These are phyloP conservation scores for Thripadectes ignobilis DNA, from an alignment of 2,797 vertebrate species.

Conservation along the genomic window DNA sequence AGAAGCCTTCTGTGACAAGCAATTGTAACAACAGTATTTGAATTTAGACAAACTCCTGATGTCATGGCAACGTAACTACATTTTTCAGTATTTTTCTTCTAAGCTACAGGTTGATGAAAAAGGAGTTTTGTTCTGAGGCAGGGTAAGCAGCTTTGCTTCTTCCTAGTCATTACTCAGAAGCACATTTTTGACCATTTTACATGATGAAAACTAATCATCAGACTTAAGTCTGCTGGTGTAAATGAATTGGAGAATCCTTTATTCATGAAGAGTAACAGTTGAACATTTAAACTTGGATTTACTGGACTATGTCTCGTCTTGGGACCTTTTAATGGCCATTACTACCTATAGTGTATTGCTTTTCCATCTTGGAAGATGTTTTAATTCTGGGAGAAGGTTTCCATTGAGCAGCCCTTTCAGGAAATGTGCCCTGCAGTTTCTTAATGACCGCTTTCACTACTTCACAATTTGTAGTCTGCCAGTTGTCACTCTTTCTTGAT, in stretches of 20 bases:
- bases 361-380: not conserved
- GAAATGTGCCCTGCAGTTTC: not conserved
- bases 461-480: not conserved
- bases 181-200: not conserved
- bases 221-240: not conserved
- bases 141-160: not conserved
- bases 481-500: not conserved
- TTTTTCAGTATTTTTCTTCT: not conserved
- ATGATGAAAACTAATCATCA: not conserved
- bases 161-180: not conserved
- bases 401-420: not conserved
- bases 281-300: not conserved
- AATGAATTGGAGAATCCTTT: not conserved
- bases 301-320: not conserved
- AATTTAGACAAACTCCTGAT: not conserved
- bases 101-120: not conserved
- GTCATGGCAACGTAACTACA: not conserved
- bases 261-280: not conserved
- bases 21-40: not conserved
- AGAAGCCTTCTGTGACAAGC: not conserved
- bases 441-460: not conserved
- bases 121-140: not conserved
- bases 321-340: not conserved
- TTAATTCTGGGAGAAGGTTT: not conserved
- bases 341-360: not conserved